Percentiles rank a stretch among this genome's conserved stretches.
phyloP scores from a whole-genome alignment of 2,888 invertebrate species.

The Phengaris alcon region DNA sequence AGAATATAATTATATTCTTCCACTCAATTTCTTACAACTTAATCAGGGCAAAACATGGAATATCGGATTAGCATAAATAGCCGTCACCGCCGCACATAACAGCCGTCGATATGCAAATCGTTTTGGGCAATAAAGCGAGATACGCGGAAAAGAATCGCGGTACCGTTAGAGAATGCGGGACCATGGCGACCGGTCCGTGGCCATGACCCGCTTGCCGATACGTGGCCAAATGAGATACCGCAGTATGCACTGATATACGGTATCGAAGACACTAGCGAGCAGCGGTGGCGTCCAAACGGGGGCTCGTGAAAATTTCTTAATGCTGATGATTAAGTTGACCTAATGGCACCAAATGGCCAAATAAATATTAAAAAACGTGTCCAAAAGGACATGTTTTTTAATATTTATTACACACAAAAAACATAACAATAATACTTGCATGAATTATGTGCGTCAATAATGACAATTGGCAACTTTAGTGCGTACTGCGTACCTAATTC shows the following conservation, averaged over 20 bases:
- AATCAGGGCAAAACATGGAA: conserved; percentile 1
- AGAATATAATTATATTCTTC: neutral
- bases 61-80: conserved; percentile 12
- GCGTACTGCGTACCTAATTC: too few species aligned
- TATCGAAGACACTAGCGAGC: neutral
- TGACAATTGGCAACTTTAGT: too few species aligned
- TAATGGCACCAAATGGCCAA: too few species aligned
- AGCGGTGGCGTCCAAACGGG: conserved; percentile 2
- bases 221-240: conserved; percentile 35
- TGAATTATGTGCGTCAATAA: too few species aligned
- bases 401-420: too few species aligned
- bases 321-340: too few species aligned
- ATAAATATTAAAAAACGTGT: too few species aligned
- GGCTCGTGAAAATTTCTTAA: neutral
- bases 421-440: too few species aligned
- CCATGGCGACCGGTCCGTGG: conserved; percentile 60
- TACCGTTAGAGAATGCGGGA: conserved; percentile 43
- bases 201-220: conserved; percentile 74
- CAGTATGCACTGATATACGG: conserved; percentile 38
- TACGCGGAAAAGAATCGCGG: conserved; percentile 40
- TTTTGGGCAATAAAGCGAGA: conserved; percentile 35
- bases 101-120: conserved; percentile 27
- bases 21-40: conserved; percentile 3
- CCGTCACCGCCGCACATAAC: neutral
- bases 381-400: too few species aligned